These are phyloP conservation scores for Alitta virens DNA, from an alignment of 2,888 invertebrate species.

Conservation along the genomic window DNA sequence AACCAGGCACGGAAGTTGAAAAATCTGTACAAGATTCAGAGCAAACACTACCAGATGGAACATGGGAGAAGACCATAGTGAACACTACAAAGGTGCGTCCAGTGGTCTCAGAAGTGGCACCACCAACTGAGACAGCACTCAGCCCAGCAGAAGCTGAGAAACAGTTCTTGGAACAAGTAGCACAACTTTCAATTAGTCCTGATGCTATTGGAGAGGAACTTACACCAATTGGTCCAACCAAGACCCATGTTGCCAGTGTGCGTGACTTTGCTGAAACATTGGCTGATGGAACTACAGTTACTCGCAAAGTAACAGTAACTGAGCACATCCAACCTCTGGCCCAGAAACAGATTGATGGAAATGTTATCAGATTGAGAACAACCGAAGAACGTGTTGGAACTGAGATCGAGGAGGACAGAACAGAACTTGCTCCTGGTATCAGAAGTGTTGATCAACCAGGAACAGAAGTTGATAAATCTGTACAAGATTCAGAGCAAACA, in stretches of 20 bases:
- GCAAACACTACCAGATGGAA: slow-evolving; percentile 12
- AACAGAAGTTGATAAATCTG: not conserved
- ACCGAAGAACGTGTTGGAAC: slow-evolving; percentile 9
- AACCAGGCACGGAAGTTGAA: not conserved
- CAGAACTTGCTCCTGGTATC: slow-evolving; percentile 16
- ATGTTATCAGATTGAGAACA: slow-evolving; percentile 5
- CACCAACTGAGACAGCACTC: slow-evolving; percentile 4
- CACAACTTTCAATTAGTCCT: slow-evolving; percentile 2
- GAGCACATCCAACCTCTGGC: slow-evolving; percentile 37
- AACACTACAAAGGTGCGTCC: slow-evolving; percentile 14
- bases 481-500: slow-evolving; percentile 10
- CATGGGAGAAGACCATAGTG: slow-evolving; percentile 9
- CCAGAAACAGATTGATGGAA: slow-evolving; percentile 12
- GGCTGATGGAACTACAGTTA: slow-evolving; percentile 32
- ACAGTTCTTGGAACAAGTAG: slow-evolving; percentile 16
- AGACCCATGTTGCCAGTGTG: slow-evolving; percentile 18
- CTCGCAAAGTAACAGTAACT: slow-evolving; percentile 36
- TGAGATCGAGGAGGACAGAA: slow-evolving; percentile 17
- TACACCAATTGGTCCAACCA: slow-evolving; percentile 2
- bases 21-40: slow-evolving; percentile 6
- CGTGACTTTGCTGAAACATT: slow-evolving; percentile 30
- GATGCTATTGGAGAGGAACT: slow-evolving; percentile 1
- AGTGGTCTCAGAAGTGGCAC: slow-evolving; percentile 25
- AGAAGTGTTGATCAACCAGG: slow-evolving; percentile 2
- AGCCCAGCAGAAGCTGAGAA: slow-evolving; percentile 22